Evolutionary conservation across 35 echinoderm and acorn worm species (phyloP), one percentile per base, ranked within the genome.

Genomic region (Diadema setosum): DNA sequence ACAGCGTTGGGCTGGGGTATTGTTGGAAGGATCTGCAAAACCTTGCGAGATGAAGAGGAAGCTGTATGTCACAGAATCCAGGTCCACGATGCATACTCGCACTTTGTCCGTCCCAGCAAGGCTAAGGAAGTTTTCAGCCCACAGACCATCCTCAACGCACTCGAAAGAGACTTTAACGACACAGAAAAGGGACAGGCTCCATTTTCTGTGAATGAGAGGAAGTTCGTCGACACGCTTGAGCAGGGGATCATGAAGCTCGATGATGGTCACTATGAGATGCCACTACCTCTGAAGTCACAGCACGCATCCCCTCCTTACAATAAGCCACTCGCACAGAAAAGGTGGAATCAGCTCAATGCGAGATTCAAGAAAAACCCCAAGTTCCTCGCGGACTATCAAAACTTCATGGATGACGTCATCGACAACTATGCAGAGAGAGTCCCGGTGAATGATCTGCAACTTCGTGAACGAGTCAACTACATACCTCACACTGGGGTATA

Each of bases 211-310:
- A 24, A 65, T 65, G 60, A 65, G 7, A 11, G 60, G 29, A 65
- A 50, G 46, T 50, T 50, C 46, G 18, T 50, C 7, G 7, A 50
- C 7, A 50, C 7, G 46, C 7, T 50, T 7, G 18, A 50, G 46
- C 7, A 50, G 7, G 46, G 46, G 7, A 50, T 50, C 46, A 7
- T 9, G 7, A 50, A 18, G 18, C 46, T 7, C 18, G 46, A 50
- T 50, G 88, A 94, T 82, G 89, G 93, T 4, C 87, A 94, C 58
- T 94, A 65, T 52, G 82, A 87, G 70, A 90, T 94, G 35, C 25
- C 49, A 1, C 81, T 94, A 18, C 93, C 87, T 34, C 82, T 89
- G 29, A 55, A 82, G 35, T 14, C 9, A 31, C 43, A 74, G 6
- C 48, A n/a, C 9, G 58, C 65, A 25, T 81, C 34, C 27, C 29